Percentiles rank a stretch among this genome's conserved stretches.
Evolutionary conservation across 2,113 vertebrate genomes (phyloP).

Genomic region (Psittacula cyanocephala): DNA sequence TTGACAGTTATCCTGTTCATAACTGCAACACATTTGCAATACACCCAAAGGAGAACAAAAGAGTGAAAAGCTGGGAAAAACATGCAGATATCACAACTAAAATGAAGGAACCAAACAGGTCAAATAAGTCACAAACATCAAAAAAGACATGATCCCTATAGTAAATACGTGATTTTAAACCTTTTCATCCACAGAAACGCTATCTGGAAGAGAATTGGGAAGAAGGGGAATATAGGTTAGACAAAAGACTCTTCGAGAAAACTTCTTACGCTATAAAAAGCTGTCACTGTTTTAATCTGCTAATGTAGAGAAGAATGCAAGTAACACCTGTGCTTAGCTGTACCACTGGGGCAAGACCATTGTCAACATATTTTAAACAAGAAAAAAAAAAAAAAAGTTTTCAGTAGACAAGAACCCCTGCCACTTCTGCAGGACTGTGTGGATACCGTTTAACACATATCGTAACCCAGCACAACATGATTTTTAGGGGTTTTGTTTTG

Average conservation of each 20-base stretch:
- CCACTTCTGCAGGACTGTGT: background rate
- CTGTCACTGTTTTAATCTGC: background rate
- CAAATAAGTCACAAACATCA: slow-evolving; percentile 75
- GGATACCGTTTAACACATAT: background rate
- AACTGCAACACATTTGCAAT: slow-evolving; percentile 68
- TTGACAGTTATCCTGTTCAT: slow-evolving; percentile 48
- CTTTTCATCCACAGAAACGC: slow-evolving; percentile 95
- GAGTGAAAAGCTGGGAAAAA: slow-evolving; percentile 68
- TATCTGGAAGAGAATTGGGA: slow-evolving; percentile 90
- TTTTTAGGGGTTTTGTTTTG: background rate
- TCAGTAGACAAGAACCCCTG: background rate
- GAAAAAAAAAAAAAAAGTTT: background rate
- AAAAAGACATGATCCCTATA: slow-evolving; percentile 73
- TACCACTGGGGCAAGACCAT: background rate
- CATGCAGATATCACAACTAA: slow-evolving; percentile 82
- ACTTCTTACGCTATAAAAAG: slow-evolving; percentile 2
- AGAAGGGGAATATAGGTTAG: slow-evolving; percentile 81
- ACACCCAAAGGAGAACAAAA: slow-evolving; percentile 72
- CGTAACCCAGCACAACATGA: background rate
- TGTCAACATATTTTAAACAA: background rate
- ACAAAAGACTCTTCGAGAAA: slow-evolving; percentile 46
- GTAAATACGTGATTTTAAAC: slow-evolving; percentile 83
- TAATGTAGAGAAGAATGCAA: background rate
- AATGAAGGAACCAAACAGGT: slow-evolving; percentile 72
- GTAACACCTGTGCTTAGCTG: background rate